phyloP scores from a whole-genome alignment of 2,888 invertebrate species.

The Meandrusa payeni region DNA sequence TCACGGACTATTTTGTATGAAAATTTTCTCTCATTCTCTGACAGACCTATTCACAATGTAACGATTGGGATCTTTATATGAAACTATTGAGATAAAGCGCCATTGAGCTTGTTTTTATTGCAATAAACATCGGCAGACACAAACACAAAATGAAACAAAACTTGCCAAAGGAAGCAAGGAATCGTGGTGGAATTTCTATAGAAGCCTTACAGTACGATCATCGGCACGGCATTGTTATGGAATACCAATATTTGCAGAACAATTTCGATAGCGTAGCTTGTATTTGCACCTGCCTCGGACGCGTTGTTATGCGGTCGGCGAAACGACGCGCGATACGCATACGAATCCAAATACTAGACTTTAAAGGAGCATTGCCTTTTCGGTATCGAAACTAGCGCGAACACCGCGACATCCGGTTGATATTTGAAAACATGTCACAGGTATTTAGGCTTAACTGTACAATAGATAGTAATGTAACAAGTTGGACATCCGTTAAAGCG shows the following conservation, averaged over 20 bases:
- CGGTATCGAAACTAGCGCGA: conserved; percentile 24
- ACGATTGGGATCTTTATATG: too few relatives aligned
- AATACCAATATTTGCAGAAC: conserved; percentile 11
- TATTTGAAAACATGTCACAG: conserved; percentile 23
- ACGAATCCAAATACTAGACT: conserved; percentile 35
- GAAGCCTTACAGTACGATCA: conserved; percentile 2
- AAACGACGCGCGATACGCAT: conserved; percentile 42
- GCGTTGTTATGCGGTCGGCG: conserved; percentile 49
- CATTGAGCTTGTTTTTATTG: too few relatives aligned
- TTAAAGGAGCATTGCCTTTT: conserved; percentile 34
- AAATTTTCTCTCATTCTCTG: too few relatives aligned
- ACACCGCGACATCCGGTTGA: conserved; percentile 27
- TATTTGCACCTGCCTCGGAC: conserved; percentile 52
- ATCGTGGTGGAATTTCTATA: conserved; percentile 8
- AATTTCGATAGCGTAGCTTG: conserved; percentile 14
- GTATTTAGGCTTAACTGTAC: conserved; percentile 16
- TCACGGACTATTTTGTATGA: too few relatives aligned
- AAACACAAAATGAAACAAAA: too few relatives aligned
- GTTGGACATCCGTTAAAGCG: too few relatives aligned
- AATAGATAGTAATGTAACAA: background rate
- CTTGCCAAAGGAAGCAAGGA: conserved; percentile 2
- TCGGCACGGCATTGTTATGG: conserved; percentile 5
- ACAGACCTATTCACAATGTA: too few relatives aligned
- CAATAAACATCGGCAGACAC: too few relatives aligned
- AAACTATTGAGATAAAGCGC: too few relatives aligned